Percentiles rank a stretch among this genome's conserved stretches.
Conservation (phyloP, 1,140 invertebrate species). For the Stegodyphus mimosarum region DNA sequence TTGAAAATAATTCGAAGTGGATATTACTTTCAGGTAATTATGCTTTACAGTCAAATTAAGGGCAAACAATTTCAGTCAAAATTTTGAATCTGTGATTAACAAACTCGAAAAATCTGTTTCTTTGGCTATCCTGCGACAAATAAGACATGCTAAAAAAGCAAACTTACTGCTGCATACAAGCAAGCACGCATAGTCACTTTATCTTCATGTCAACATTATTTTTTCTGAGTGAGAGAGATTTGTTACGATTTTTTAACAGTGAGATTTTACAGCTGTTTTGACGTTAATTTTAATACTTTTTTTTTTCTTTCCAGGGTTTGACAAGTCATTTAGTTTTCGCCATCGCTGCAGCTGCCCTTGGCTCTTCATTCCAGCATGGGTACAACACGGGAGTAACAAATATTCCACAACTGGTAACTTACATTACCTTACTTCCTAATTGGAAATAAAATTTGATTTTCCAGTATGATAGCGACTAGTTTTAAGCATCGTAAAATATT, state of each 20-base stretch:
- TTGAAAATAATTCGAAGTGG: too few relatives aligned
- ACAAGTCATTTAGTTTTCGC: constrained; percentile 82
- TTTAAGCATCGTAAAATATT: too few relatives aligned
- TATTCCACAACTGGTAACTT: constrained; percentile 75
- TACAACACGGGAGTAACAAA: constrained; percentile 94
- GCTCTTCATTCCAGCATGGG: constrained; percentile 91
- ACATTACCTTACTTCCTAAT: too few relatives aligned
- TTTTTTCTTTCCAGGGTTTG: constrained; percentile 74
- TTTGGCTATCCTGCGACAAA: not conserved
- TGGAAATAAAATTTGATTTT: too few relatives aligned
- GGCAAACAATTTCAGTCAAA: too few relatives aligned
- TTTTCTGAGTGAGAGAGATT: not conserved
- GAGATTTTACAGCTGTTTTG: not conserved
- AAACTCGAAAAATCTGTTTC: not conserved
- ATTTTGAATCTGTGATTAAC: not conserved
- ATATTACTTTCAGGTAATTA: too few relatives aligned
- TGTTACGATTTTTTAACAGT: not conserved
- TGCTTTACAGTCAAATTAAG: too few relatives aligned
- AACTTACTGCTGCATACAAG: not conserved
- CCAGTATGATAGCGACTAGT: too few relatives aligned
- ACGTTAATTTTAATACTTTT: not conserved
- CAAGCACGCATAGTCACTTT: not conserved
- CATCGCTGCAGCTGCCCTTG: constrained; percentile 84
- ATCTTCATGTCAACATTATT: not conserved
- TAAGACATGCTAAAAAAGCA: not conserved